Evolutionary conservation across 2,888 invertebrate species (phyloP), one percentile per base, ranked within the genome.

Genomic region (Epirrita christyi): DNA sequence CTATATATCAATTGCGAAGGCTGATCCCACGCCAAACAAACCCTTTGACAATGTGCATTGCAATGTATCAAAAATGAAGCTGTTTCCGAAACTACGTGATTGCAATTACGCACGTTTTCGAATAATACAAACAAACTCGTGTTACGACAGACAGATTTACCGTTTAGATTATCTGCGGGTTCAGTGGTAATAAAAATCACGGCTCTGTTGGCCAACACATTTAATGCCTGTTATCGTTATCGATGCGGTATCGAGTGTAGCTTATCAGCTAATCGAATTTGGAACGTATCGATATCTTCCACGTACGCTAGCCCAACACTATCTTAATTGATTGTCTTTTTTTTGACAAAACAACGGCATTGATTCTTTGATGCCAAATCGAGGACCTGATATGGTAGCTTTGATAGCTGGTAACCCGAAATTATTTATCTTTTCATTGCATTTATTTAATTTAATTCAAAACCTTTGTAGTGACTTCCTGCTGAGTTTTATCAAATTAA

Each of bases 261-360:
- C 78, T 80, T 88, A 88, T 90, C 89, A 84, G 79, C 82, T 88
- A 87, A 91, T 89, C 89, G 88, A 89, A 89, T 88, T 88, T 86
- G 88, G 86, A 85, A 83, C 88, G 86, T 83, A 85, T 86, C 86
- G 87, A 80, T 90, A 89, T 85, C 88, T 73, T 71, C 72, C 79
- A 81, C 84, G 78, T 85, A 76, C 76, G 89, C 89, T 89, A 88
- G 71, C 81, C 74, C 78, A 78, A 78, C 80, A 77, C 77, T 81
- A 83, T 91, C 90, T 87, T 88, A 90, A 90, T 89, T 88, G 90
- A 91, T 90, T 88, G 88, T 88, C 80, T 80, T 73, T 78, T n/a
- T 82, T 83, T 86, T 81, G 78, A 83, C 81, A 83, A 83, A 81
- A 82, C 69, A 85, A 78, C 83, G 82, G 75, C 80, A 76, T 70